Evolutionary conservation across 1,140 invertebrate genomes (phyloP), one percentile per base, ranked within the genome.

Genomic region (Lepidurus apus): DNA sequence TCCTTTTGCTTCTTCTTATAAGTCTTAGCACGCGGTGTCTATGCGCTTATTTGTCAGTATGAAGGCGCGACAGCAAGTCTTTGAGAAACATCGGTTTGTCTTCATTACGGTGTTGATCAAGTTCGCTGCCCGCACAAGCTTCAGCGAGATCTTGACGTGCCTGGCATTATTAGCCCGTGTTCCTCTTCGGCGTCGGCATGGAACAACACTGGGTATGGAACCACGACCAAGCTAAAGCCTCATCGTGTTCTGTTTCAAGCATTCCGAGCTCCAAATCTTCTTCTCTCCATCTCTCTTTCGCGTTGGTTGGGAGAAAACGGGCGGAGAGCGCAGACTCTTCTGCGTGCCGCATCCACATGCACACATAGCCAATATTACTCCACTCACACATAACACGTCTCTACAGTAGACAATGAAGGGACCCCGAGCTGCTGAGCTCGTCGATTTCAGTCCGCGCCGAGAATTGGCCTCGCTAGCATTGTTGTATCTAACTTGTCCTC

Each of bases 231-330:
- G 21, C 53, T 65, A 65, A 17, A 65, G 21, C 53, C 53, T 21
- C 21, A 65, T 65, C 53, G 53, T 65, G 53, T 65, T 65, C 53
- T 65, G 53, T 65, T 65, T 65, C 53, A 65, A 65, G 53, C 53
- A n/a, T 65, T 65, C 53, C 13, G 53, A 65, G 53, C 21, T 65
- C 53, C 53, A 17, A 65, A 21, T 5, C 53, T 13, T 65, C 53
- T 65, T 21, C 6, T n/a, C 53, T 65, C 10, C 8, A 65, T 65
- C 53, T 65, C 53, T 65, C 53, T 7, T 65, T 17, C 53, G 53
- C 13, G 53, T 9, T 9, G 53, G 53, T 21, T 65, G 6, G 21
- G 13, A 13, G 53, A 65, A 65, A 65, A 65, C 13, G 53, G 34
- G 34, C 53, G 21, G n/a, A 21, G 53, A 13, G 53, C 53, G 53